Evolutionary conservation across 2,797 vertebrate genomes (phyloP).

Genomic region (Diglossa cyanea): DNA sequence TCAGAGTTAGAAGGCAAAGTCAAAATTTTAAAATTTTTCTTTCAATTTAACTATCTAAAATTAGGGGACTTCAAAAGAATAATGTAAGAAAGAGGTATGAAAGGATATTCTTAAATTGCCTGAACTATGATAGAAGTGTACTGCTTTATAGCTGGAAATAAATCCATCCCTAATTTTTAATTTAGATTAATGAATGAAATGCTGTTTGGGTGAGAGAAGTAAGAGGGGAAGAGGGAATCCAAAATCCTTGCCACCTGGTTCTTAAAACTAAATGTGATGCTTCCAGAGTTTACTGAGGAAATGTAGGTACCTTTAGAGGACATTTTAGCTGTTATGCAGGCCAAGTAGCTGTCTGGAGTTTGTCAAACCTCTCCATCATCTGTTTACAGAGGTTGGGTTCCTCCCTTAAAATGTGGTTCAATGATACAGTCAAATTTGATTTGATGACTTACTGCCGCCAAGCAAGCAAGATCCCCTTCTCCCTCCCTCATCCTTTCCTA

Average conservation of each 20-base stretch:
- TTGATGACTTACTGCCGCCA: background rate
- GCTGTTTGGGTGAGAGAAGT: background rate
- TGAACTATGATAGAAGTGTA: background rate
- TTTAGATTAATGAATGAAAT: background rate
- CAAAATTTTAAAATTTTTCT: background rate
- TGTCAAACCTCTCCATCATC: background rate
- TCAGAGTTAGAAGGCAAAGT: background rate
- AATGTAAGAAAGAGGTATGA: background rate
- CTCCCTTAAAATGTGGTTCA: background rate
- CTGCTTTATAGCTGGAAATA: background rate
- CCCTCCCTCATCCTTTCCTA: background rate
- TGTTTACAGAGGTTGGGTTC: background rate
- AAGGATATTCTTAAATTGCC: background rate
- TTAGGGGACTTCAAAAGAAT: background rate
- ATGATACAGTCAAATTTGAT: background rate
- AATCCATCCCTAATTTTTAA: background rate
- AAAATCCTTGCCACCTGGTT: background rate
- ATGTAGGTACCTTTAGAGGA: background rate
- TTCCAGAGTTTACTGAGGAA: background rate
- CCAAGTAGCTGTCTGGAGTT: background rate
- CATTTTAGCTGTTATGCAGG: background rate
- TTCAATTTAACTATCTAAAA: background rate
- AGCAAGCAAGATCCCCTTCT: background rate
- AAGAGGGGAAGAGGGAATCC: background rate
- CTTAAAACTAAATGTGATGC: background rate